Evolutionary conservation across 1,140 invertebrate species (phyloP).

Genomic region (Cyclina sinensis): DNA sequence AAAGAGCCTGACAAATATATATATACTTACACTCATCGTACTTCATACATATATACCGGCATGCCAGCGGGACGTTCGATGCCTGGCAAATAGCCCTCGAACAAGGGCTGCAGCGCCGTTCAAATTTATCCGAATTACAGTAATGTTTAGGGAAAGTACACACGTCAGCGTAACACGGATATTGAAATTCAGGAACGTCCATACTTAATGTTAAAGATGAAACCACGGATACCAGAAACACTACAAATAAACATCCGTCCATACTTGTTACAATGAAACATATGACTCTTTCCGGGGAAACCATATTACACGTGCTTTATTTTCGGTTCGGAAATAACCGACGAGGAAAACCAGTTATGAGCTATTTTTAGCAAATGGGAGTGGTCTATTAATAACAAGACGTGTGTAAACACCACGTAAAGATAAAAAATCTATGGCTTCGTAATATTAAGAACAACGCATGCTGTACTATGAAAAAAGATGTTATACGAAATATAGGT

Average conservation of each 20-base stretch:
- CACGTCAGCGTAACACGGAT: conserved; percentile 55
- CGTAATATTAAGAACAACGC: too few species aligned
- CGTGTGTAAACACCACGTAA: too few species aligned
- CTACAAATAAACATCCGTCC: too few species aligned
- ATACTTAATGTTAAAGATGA: not conserved
- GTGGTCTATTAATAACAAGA: too few species aligned
- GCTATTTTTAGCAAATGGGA: too few species aligned
- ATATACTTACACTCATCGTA: conserved; percentile 38
- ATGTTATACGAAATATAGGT: too few species aligned
- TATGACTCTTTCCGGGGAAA: not conserved
- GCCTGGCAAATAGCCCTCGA: conserved; percentile 10
- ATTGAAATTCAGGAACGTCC: conserved; percentile 42
- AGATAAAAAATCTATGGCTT: too few species aligned
- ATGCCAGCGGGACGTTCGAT: conserved; percentile 15
- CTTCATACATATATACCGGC: conserved; percentile 51
- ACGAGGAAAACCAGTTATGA: not conserved
- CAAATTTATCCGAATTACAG: conserved; percentile 60
- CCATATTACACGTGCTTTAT: not conserved
- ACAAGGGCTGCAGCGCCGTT: conserved; percentile 51
- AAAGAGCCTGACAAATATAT: too few species aligned
- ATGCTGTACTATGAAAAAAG: too few species aligned
- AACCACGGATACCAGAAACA: too few species aligned
- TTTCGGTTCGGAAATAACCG: not conserved
- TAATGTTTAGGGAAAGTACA: conserved; percentile 64
- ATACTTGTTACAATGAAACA: too few species aligned